Conservation (phyloP, 2,113 vertebrate genomes). For the Chionodraco myersi region DNA sequence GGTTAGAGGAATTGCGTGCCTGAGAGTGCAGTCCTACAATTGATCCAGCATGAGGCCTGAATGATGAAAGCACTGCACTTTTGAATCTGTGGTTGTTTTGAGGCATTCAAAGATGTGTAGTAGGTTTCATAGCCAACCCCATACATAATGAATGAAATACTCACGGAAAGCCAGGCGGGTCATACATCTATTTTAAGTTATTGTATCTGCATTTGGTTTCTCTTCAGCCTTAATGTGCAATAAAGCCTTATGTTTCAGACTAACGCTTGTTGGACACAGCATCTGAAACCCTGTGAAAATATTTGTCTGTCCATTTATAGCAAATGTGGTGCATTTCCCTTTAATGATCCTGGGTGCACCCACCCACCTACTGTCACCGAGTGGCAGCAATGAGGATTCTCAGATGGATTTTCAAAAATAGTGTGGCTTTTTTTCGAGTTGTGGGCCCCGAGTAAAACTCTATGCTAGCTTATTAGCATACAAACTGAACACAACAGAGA, state of each 20-base stretch:
- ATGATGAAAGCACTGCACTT: conserved; percentile 31
- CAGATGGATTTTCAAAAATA: background rate
- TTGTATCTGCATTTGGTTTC: background rate
- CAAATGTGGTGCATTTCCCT: too few species aligned
- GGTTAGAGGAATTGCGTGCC: conserved; percentile 38
- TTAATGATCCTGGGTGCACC: too few species aligned
- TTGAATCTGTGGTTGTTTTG: conserved; percentile 18
- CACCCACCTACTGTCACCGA: background rate
- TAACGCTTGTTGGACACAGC: background rate
- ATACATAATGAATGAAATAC: background rate
- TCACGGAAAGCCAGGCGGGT: background rate
- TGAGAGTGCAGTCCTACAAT: conserved; percentile 33
- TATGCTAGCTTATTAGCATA: background rate
- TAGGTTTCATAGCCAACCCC: conserved; percentile 10
- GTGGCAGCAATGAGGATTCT: background rate
- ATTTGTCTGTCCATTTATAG: too few species aligned
- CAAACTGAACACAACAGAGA: background rate
- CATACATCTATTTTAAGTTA: conserved; percentile 1
- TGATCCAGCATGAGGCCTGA: conserved; percentile 43
- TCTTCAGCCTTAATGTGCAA: background rate
- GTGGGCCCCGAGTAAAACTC: too few species aligned
- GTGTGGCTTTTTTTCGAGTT: background rate
- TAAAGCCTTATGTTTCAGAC: background rate
- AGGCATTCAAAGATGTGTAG: background rate
- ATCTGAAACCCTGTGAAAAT: background rate